These are phyloP conservation scores for Neopelma chrysocephalum DNA, from an alignment of 2,797 vertebrate genomes.

Conservation along the genomic window DNA sequence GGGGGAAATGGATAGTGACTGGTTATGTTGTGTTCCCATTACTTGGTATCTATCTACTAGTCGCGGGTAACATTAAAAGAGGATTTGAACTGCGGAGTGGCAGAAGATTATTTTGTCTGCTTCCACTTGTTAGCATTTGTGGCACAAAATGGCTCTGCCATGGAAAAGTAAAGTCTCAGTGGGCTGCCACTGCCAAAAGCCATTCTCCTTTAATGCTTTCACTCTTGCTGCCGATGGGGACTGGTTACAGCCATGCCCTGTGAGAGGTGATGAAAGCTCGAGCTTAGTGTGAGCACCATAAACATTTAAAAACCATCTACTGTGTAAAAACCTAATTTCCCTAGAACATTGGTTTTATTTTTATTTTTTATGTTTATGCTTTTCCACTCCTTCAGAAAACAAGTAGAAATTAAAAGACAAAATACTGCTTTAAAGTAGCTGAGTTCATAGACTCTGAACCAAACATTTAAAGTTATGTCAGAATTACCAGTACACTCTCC, in stretches of 20 bases:
- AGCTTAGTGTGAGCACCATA: background rate
- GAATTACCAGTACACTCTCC: background rate
- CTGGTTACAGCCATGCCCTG: background rate
- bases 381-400: background rate
- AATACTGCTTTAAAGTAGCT: background rate
- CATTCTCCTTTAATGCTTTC: background rate
- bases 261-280: background rate
- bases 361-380: background rate
- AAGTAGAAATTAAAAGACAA: background rate
- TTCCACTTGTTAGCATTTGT: background rate
- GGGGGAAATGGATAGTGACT: background rate
- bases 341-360: background rate
- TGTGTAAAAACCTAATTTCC: conserved; percentile 13
- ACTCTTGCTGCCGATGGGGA: background rate
- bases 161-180: background rate
- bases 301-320: conserved; percentile 14
- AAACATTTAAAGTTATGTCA: background rate
- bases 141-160: background rate
- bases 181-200: background rate
- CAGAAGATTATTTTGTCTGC: background rate
- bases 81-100: background rate
- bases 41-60: background rate
- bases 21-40: background rate
- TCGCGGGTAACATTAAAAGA: background rate
- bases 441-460: background rate